Evolutionary conservation across 2,888 invertebrate species (phyloP).

Genomic region (Ditula angustiorana): DNA sequence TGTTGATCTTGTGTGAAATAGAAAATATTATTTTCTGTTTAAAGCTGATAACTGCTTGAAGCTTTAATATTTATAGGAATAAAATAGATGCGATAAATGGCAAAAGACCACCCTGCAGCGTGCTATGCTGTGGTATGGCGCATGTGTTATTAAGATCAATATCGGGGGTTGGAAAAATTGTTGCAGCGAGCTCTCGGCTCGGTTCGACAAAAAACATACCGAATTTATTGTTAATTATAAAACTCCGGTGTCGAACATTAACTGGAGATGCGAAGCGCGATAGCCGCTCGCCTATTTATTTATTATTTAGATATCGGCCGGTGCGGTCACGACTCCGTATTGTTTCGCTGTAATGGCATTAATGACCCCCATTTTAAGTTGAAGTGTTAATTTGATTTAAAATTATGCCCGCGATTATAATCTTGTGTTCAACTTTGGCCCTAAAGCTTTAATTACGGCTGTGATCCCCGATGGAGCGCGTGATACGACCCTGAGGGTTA

Average conservation of each 20-base stretch:
- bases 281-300: conserved; percentile 81
- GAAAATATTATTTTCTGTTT: neutral
- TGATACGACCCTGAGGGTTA: conserved; percentile 56
- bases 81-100: conserved; percentile 45
- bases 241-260: conserved; percentile 81
- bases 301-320: conserved; percentile 84
- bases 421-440: conserved; percentile 80
- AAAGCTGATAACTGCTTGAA: too few relatives aligned
- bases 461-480: conserved; percentile 69
- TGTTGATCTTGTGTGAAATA: neutral
- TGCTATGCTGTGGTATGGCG: conserved; percentile 41
- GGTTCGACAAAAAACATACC: conserved; percentile 78
- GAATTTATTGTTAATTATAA: conserved; percentile 86
- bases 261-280: conserved; percentile 78
- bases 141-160: conserved; percentile 77
- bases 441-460: conserved; percentile 78
- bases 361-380: conserved; percentile 84
- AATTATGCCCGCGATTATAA: conserved; percentile 81
- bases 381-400: conserved; percentile 86
- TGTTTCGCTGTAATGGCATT: conserved; percentile 83
- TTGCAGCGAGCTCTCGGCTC: conserved; percentile 65
- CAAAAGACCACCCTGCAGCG: conserved; percentile 54
- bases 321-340: conserved; percentile 83
- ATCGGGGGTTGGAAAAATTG: conserved; percentile 77
- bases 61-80: conserved; percentile 27